A percentile compares a stretch with the other conserved stretches of the same genome.
Conservation (phyloP, 2,888 invertebrate species). For the Fissipunctia ypsillon region DNA sequence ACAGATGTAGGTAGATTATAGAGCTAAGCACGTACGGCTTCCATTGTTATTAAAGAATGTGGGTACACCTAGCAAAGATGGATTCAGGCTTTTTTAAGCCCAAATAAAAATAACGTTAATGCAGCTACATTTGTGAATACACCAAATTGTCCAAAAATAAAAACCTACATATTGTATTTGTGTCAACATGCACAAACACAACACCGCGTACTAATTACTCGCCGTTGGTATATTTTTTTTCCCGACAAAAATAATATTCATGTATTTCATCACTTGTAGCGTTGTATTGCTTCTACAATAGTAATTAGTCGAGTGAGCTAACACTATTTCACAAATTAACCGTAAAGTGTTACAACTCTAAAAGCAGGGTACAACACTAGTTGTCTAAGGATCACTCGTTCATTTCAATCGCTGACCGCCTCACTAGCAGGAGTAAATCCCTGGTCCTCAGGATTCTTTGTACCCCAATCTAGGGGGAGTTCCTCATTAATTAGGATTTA, state of each 20-base stretch:
- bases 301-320: too few relatives aligned
- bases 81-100: not conserved
- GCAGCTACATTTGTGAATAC: not conserved
- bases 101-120: not conserved
- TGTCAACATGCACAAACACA: not conserved
- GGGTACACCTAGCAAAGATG: not conserved
- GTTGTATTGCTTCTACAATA: too few relatives aligned
- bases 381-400: too few relatives aligned
- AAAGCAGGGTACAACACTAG: too few relatives aligned
- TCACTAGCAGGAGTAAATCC: too few relatives aligned
- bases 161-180: not conserved
- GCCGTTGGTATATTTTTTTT: not conserved
- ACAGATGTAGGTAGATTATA: not conserved
- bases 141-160: constrained; percentile 31
- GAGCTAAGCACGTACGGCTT: not conserved
- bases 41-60: not conserved
- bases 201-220: constrained; percentile 13
- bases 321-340: too few relatives aligned
- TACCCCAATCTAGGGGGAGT: too few relatives aligned
- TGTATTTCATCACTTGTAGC: too few relatives aligned
- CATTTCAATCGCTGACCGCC: too few relatives aligned
- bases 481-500: too few relatives aligned
- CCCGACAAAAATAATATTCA: not conserved
- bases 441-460: too few relatives aligned
- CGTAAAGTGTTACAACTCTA: too few relatives aligned